Conservation (phyloP, 1,140 invertebrate genomes). For the Trichomalopsis sarcophagae region DNA sequence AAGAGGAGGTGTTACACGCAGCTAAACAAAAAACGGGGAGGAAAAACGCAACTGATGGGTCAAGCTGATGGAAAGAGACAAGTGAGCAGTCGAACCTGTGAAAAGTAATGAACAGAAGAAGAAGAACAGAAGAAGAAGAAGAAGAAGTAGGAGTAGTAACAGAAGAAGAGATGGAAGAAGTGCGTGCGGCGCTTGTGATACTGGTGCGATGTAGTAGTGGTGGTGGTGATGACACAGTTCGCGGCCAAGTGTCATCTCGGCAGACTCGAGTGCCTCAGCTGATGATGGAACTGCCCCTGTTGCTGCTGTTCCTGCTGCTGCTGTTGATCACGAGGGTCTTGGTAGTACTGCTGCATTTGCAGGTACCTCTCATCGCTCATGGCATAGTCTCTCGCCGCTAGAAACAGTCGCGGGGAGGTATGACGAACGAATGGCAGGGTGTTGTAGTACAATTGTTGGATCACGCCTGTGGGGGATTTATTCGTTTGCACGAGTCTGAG, state of each 20-base stretch:
- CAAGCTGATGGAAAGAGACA: constrained; percentile 69
- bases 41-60: constrained; percentile 39
- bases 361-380: background rate
- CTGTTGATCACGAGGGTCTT: constrained; percentile 54
- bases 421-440: constrained; percentile 50
- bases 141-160: constrained; percentile 54
- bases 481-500: background rate
- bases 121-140: constrained; percentile 49
- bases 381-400: constrained; percentile 10
- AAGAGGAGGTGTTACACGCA: background rate
- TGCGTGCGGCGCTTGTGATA: constrained; percentile 62
- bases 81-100: constrained; percentile 75
- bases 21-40: background rate
- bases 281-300: constrained; percentile 65
- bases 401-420: constrained; percentile 37
- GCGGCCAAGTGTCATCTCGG: constrained; percentile 66
- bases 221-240: constrained; percentile 30
- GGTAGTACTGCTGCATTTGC: constrained; percentile 51
- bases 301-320: constrained; percentile 62
- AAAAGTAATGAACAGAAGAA: constrained; percentile 67
- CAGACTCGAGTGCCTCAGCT: constrained; percentile 63
- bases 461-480: constrained; percentile 43
- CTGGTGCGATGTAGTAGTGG: constrained; percentile 46
- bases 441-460: constrained; percentile 53
- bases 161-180: constrained; percentile 58